These are phyloP conservation scores for Adela reaumurella DNA, from an alignment of 2,888 invertebrate species.

Conservation along the genomic window DNA sequence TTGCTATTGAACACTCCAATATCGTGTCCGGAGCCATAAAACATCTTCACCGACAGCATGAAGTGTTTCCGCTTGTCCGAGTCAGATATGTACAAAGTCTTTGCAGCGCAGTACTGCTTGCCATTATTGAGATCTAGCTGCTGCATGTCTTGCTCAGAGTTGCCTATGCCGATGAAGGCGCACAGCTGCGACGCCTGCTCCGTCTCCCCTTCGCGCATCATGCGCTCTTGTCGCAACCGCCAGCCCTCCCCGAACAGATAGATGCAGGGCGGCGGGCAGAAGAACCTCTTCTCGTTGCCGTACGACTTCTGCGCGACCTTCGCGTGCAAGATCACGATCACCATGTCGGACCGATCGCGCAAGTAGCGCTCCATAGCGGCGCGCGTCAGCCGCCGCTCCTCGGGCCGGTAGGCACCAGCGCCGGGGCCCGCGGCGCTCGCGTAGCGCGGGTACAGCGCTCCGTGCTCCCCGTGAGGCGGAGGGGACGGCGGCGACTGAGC, in stretches of 20 bases:
- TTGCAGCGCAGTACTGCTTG: conserved; percentile 99
- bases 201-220: conserved; percentile 84
- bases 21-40: conserved; percentile 97
- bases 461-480: conserved; percentile 60
- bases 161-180: conserved; percentile 98
- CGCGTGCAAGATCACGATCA: conserved; percentile 95
- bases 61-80: conserved; percentile 99
- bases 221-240: conserved; percentile 91
- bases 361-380: conserved; percentile 97
- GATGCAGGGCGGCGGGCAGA: conserved; percentile 99
- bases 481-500: conserved; percentile 71
- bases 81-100: conserved; percentile 98
- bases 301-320: conserved; percentile 99
- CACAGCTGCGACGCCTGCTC: conserved; percentile 93
- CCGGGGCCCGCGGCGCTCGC: conserved; percentile 55
- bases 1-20: conserved; percentile 98
- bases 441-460: conserved; percentile 62
- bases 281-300: conserved; percentile 99
- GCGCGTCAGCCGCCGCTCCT: conserved; percentile 79
- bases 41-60: conserved; percentile 98
- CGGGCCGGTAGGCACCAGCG: conserved; percentile 64
- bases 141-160: conserved; percentile 98
- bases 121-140: conserved; percentile 95
- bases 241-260: conserved; percentile 98
- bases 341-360: conserved; percentile 91